Percentiles rank a stretch among this genome's conserved stretches.
Evolutionary conservation across 1,140 invertebrate species (phyloP).

Genomic region (Drosophila sturtevanti): DNA sequence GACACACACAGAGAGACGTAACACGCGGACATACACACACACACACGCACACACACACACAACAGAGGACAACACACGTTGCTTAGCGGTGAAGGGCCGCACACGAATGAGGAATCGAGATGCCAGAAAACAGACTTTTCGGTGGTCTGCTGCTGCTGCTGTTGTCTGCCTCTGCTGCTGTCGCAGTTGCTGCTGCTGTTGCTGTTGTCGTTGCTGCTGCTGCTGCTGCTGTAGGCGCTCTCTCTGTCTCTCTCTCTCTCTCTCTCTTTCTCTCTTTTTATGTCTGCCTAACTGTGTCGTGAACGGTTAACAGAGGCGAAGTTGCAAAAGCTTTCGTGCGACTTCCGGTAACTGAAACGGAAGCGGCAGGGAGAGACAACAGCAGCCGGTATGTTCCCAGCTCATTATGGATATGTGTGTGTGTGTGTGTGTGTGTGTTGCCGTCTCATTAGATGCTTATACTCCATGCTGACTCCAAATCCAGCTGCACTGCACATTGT

Average conservation of each 20-base stretch:
- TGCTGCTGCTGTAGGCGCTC: conserved; percentile 23
- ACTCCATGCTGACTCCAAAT: not conserved
- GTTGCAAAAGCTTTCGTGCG: conserved; percentile 48
- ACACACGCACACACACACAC: conserved; percentile 11
- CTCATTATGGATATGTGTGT: not conserved
- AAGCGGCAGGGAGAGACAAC: conserved; percentile 7
- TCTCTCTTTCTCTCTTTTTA: conserved; percentile 19
- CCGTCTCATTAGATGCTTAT: conserved; percentile 2
- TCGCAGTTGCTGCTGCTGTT: conserved; percentile 16
- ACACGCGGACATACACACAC: conserved; percentile 14
- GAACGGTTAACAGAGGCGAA: conserved; percentile 37
- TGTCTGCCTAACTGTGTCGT: not conserved
- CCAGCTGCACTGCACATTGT: not conserved
- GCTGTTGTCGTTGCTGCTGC: not conserved
- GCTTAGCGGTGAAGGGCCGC: conserved; percentile 70
- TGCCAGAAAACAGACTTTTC: conserved; percentile 39
- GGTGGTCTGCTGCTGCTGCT: conserved; percentile 15
- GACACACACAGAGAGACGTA: conserved; percentile 10
- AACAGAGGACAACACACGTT: conserved; percentile 26
- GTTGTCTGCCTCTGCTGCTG: conserved; percentile 9
- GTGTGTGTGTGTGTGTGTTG: not conserved
- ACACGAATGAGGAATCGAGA: conserved; percentile 64
- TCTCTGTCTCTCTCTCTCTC: conserved; percentile 30
- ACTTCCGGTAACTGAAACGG: conserved; percentile 50
- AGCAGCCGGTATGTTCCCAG: conserved; percentile 21